A percentile compares a stretch with the other conserved stretches of the same genome.
These are phyloP conservation scores for Sarcophaga carnaria DNA, from an alignment of 2,888 invertebrate species.

Conservation along the genomic window DNA sequence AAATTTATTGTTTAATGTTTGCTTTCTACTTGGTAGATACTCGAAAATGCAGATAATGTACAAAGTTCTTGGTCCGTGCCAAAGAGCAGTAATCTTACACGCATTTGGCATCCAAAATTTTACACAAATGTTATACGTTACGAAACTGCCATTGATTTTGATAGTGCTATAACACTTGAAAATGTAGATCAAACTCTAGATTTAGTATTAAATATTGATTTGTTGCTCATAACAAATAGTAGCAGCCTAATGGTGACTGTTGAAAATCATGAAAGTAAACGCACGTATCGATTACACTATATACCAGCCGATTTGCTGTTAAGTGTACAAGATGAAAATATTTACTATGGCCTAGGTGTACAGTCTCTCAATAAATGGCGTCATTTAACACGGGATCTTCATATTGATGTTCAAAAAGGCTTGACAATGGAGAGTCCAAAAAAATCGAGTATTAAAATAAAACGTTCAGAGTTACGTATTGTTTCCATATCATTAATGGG, in stretches of 20 bases:
- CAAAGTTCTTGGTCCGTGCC: conserved; percentile 89
- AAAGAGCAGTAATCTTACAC: conserved; percentile 85
- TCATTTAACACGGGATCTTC: conserved; percentile 91
- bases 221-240: conserved; percentile 87
- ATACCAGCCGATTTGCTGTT: conserved; percentile 89
- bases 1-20: not conserved
- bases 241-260: conserved; percentile 91
- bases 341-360: conserved; percentile 92
- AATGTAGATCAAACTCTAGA: conserved; percentile 85
- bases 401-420: conserved; percentile 96
- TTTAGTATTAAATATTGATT: conserved; percentile 89
- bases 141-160: conserved; percentile 86
- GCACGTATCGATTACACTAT: conserved; percentile 91
- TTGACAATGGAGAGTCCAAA: conserved; percentile 83
- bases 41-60: conserved; percentile 90
- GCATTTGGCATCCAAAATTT: conserved; percentile 84
- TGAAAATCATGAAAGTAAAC: conserved; percentile 90
- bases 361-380: conserved; percentile 86
- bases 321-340: conserved; percentile 89
- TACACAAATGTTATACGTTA: conserved; percentile 88
- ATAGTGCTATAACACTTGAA: conserved; percentile 87
- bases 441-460: conserved; percentile 76
- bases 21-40: conserved; percentile 74
- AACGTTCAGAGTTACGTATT: conserved; percentile 83
- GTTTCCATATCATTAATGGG: conserved; percentile 87